Percentiles rank a stretch among this genome's conserved stretches.
These are phyloP conservation scores for Notechis scutatus DNA, from an alignment of 2,113 vertebrate genomes.

Conservation along the genomic window DNA sequence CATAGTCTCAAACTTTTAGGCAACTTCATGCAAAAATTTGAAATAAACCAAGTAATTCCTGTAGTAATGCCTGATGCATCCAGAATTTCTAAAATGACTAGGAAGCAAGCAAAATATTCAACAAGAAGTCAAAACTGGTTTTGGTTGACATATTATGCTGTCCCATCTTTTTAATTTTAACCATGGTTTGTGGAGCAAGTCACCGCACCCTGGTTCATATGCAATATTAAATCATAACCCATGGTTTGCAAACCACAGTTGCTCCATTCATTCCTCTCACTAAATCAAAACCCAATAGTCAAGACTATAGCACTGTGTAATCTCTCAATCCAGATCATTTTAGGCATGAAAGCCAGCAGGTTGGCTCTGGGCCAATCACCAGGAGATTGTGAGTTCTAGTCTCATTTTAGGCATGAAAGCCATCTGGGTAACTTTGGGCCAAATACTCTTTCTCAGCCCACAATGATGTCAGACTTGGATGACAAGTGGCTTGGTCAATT, in stretches of 20 bases:
- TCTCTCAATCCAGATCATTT: background rate
- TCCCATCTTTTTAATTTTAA: background rate
- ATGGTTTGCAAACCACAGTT: background rate
- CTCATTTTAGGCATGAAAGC: background rate
- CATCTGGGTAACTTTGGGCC: background rate
- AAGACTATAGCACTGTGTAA: background rate
- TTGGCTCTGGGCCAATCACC: background rate
- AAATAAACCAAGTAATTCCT: background rate
- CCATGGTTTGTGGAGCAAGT: background rate
- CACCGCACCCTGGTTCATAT: background rate
- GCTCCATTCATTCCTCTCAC: background rate
- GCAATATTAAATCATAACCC: background rate
- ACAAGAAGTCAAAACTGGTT: conserved; percentile 22
- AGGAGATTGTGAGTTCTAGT: background rate
- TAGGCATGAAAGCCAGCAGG: background rate
- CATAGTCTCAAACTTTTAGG: background rate
- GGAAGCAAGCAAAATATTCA: background rate
- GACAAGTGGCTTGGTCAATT: background rate
- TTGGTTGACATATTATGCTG: background rate
- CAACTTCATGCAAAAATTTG: no score
- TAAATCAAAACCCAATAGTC: background rate
- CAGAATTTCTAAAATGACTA: background rate
- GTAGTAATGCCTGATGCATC: background rate
- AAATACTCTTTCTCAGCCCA: background rate
- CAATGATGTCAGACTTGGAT: background rate